These are phyloP conservation scores for Polietes domitor DNA, from an alignment of 2,888 invertebrate genomes.

Conservation along the genomic window DNA sequence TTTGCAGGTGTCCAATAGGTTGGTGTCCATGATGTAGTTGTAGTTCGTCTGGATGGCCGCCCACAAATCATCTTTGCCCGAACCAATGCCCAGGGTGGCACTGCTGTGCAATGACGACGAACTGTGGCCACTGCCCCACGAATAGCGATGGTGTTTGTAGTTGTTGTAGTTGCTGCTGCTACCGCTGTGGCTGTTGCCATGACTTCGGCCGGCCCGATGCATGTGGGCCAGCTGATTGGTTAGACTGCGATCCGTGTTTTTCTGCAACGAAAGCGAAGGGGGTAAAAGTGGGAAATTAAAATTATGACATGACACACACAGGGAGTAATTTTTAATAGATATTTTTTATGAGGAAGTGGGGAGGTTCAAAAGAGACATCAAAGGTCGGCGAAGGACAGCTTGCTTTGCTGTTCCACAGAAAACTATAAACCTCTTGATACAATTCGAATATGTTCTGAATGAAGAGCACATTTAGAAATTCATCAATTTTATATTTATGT, in stretches of 20 bases:
- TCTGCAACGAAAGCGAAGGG: constrained; percentile 69
- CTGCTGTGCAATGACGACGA: constrained; percentile 82
- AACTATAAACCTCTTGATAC: too few species aligned
- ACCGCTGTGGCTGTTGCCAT: constrained; percentile 42
- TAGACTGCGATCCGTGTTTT: constrained; percentile 71
- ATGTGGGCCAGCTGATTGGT: constrained; percentile 56
- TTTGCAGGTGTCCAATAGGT: constrained; percentile 94
- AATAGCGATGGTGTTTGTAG: constrained; percentile 84
- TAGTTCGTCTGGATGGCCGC: constrained; percentile 94
- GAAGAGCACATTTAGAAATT: too few species aligned
- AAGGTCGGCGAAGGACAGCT: too few species aligned
- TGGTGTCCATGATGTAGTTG: constrained; percentile 97
- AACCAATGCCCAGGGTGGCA: constrained; percentile 78
- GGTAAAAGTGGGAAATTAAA: neutral
- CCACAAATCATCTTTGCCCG: constrained; percentile 93
- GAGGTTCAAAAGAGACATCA: too few species aligned
- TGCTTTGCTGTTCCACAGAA: too few species aligned
- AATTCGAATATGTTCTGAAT: too few species aligned
- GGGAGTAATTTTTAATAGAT: too few species aligned
- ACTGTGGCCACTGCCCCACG: constrained; percentile 90
- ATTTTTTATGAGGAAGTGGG: too few species aligned
- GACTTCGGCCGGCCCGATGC: constrained; percentile 42
- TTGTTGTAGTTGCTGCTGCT: constrained; percentile 64
- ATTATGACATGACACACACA: too few species aligned
- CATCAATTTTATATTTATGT: too few species aligned